Conservation (phyloP, 2,888 invertebrate species). For the Pammene fasciana region DNA sequence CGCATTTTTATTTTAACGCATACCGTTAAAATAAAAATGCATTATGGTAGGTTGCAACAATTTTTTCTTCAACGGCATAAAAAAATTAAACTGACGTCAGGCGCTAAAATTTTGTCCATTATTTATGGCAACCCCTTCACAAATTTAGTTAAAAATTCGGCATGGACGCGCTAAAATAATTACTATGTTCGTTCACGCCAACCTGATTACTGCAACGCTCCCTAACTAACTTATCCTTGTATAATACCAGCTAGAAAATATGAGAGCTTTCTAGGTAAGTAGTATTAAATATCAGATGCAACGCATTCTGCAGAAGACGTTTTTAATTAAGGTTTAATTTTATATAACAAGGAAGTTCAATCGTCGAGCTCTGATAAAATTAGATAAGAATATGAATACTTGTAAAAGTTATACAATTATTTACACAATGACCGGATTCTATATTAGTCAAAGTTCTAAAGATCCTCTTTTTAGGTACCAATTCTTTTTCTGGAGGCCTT, state of each 20-base stretch:
- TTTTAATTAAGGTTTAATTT: not conserved
- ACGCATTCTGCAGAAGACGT: not conserved
- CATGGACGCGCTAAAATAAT: slow-evolving; percentile 49
- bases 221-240: slow-evolving; percentile 24
- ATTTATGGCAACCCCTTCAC: slow-evolving; percentile 20
- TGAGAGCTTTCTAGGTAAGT: not conserved
- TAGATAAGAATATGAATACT: too few relatives aligned
- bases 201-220: slow-evolving; percentile 41
- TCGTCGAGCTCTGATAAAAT: not conserved
- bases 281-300: not conserved
- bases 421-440: too few relatives aligned
- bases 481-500: too few relatives aligned
- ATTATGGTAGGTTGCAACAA: too few relatives aligned
- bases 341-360: not conserved
- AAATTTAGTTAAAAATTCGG: slow-evolving; percentile 50
- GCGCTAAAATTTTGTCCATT: too few relatives aligned
- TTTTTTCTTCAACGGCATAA: too few relatives aligned
- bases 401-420: too few relatives aligned
- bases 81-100: too few relatives aligned
- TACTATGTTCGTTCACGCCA: slow-evolving; percentile 44
- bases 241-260: slow-evolving; percentile 27
- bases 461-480: too few relatives aligned
- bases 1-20: too few relatives aligned
- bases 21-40: too few relatives aligned
- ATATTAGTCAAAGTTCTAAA: too few relatives aligned